Percentiles rank a stretch among this genome's conserved stretches.
phyloP scores from a whole-genome alignment of 2,797 vertebrate genomes.

The Gambelia wislizenii region DNA sequence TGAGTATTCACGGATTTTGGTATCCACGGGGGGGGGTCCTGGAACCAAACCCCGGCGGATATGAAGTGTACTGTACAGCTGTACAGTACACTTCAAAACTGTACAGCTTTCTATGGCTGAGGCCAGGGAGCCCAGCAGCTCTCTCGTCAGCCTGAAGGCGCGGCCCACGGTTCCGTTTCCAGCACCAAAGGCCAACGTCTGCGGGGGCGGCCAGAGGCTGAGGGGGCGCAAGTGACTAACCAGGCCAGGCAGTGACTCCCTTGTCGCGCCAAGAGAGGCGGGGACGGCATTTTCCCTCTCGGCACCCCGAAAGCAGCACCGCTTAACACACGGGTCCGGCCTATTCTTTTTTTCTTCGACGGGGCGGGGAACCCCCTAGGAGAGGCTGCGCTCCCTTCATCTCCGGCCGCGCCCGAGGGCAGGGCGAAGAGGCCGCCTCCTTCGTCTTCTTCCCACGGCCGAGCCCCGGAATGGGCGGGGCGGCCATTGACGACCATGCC shows the following conservation, averaged over 20 bases:
- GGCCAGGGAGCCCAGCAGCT: too few relatives aligned
- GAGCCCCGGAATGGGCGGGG: not conserved
- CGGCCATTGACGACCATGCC: not conserved
- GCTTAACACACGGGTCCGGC: not conserved
- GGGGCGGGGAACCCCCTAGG: not conserved
- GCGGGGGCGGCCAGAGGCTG: too few relatives aligned
- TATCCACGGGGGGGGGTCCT: too few relatives aligned
- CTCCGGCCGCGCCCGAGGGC: conserved; percentile 19
- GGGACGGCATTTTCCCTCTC: not conserved
- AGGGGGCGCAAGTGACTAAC: not conserved
- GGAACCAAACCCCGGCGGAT: too few relatives aligned
- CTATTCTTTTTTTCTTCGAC: not conserved
- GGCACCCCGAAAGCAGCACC: not conserved
- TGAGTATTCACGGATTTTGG: too few relatives aligned
- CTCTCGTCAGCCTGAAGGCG: too few relatives aligned
- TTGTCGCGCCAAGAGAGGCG: not conserved
- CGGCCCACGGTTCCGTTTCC: too few relatives aligned
- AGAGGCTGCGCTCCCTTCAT: not conserved
- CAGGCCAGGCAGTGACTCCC: not conserved
- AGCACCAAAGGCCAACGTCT: too few relatives aligned
- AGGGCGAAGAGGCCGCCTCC: not conserved
- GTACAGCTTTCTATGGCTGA: too few relatives aligned
- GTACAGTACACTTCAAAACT: too few relatives aligned
- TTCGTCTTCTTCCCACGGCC: too few relatives aligned
- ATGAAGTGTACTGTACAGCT: too few relatives aligned